phyloP scores from a whole-genome alignment of 1,140 invertebrate species.

The Chironomus striatipennis region DNA sequence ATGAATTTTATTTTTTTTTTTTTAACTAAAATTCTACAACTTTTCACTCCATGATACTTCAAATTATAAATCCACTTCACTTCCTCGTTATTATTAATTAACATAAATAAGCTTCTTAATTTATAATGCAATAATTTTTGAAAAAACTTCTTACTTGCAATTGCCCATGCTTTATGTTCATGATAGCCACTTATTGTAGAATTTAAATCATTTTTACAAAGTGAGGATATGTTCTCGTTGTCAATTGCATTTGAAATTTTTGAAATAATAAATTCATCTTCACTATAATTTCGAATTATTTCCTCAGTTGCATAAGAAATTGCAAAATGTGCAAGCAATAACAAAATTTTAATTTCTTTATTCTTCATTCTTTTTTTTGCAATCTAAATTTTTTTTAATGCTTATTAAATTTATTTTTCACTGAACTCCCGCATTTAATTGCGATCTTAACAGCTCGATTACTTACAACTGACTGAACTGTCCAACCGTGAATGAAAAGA shows the following conservation, averaged over 20 bases:
- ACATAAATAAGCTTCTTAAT: too few species aligned
- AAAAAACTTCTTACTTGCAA: constrained; percentile 28
- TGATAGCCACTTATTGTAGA: constrained; percentile 28
- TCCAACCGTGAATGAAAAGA: background rate
- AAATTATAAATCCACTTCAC: background rate
- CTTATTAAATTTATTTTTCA: background rate
- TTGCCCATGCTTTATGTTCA: constrained; percentile 27
- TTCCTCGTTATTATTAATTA: background rate
- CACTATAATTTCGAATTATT: background rate
- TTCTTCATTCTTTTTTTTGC: background rate
- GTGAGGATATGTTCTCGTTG: background rate
- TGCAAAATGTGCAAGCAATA: background rate
- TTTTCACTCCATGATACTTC: background rate
- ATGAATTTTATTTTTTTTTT: too few species aligned
- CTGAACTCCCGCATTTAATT: background rate
- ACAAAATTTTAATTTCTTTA: background rate
- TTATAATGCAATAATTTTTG: background rate
- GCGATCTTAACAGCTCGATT: background rate
- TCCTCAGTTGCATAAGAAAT: background rate
- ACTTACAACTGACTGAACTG: background rate
- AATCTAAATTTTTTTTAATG: background rate
- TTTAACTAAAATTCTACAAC: background rate
- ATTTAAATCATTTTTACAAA: constrained; percentile 29
- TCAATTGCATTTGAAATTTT: background rate
- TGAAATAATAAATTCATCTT: background rate